phyloP scores from a whole-genome alignment of 2,113 vertebrate genomes.

The Urocolius indicus region DNA sequence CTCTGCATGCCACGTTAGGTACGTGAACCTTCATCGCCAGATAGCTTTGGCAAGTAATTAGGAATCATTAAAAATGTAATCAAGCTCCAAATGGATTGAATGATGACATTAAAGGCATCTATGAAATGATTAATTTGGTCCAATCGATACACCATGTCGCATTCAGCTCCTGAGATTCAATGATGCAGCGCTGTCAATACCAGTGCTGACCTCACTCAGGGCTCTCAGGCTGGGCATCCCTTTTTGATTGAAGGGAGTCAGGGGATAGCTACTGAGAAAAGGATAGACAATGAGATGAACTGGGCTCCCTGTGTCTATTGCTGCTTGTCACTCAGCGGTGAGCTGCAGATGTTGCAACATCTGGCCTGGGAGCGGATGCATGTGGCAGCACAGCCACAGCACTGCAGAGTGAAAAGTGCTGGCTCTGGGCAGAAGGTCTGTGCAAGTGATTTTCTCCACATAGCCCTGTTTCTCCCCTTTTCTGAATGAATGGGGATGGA shows the following conservation, averaged over 20 bases:
- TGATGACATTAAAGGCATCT: background rate
- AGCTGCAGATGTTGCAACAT: background rate
- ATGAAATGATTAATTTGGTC: background rate
- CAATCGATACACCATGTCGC: background rate
- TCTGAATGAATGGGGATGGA: background rate
- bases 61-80: background rate
- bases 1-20: background rate
- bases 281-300: background rate
- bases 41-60: background rate
- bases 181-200: background rate
- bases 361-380: rapidly evolving
- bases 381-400: background rate
- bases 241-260: background rate
- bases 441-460: background rate
- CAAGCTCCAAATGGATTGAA: background rate
- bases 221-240: background rate
- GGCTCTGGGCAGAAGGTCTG: background rate
- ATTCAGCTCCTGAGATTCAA: rapidly evolving
- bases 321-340: rapidly evolving
- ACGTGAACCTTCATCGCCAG: background rate
- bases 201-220: background rate
- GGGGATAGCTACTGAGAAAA: background rate
- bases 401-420: rapidly evolving
- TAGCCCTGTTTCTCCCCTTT: background rate
- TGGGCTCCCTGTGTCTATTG: background rate